Conservation (phyloP, 2,888 invertebrate species). For the Rhingia rostrata region DNA sequence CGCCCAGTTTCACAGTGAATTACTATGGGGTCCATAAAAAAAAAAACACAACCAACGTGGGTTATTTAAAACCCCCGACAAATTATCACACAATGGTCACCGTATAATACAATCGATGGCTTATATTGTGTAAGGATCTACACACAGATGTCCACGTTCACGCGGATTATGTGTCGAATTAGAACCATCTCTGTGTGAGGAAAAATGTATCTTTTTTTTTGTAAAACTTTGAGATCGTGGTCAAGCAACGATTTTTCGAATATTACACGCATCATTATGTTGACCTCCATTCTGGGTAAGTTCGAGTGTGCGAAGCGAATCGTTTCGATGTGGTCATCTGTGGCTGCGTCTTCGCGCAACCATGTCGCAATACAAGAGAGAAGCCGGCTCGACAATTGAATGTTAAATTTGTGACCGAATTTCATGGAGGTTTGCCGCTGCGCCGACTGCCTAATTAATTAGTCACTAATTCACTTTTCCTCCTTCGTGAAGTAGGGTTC, state of each 20-base stretch:
- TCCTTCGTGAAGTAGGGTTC: background rate
- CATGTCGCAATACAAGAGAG: background rate
- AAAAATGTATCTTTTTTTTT: background rate
- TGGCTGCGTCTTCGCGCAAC: conserved; percentile 16
- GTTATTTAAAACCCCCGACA: conserved; percentile 64
- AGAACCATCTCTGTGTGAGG: background rate
- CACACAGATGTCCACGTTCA: conserved; percentile 59
- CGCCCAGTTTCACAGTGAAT: conserved; percentile 51
- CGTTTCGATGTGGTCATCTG: conserved; percentile 71
- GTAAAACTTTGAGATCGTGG: conserved; percentile 57
- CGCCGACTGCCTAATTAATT: conserved; percentile 70
- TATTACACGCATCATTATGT: conserved; percentile 73
- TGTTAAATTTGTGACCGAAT: conserved; percentile 69
- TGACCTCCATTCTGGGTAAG: conserved; percentile 68
- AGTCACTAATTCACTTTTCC: conserved; percentile 73
- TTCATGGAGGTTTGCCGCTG: conserved; percentile 58
- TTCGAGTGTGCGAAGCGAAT: conserved; percentile 47
- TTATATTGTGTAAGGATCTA: conserved; percentile 22
- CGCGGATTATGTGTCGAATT: conserved; percentile 43
- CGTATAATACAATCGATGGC: conserved; percentile 22
- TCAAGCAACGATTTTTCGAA: conserved; percentile 71
- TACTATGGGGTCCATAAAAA: conserved; percentile 29
- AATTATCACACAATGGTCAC: conserved; percentile 63
- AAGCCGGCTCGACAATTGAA: conserved; percentile 50
- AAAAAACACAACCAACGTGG: conserved; percentile 23